These are phyloP conservation scores for Dysdera silvatica DNA, from an alignment of 1,140 invertebrate genomes.

Conservation along the genomic window DNA sequence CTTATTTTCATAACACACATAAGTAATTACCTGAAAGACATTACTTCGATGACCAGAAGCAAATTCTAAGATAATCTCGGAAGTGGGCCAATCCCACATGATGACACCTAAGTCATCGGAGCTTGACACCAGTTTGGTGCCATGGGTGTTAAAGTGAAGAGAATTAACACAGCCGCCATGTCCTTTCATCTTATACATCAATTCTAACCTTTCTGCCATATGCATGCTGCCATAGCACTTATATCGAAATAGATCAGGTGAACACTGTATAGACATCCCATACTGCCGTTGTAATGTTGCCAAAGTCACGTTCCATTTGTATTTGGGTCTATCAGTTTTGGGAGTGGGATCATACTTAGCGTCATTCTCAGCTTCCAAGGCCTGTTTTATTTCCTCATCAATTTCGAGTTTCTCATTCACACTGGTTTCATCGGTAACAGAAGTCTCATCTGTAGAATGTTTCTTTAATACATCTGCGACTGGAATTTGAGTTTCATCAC, in stretches of 20 bases:
- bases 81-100: conserved; percentile 82
- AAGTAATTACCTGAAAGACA: conserved; percentile 71
- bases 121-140: conserved; percentile 69
- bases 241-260: conserved; percentile 55
- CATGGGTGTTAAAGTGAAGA: conserved; percentile 75
- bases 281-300: conserved; percentile 53
- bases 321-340: conserved; percentile 54
- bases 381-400: conserved; percentile 11
- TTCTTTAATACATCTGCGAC: background rate
- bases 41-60: conserved; percentile 74
- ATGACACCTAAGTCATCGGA: conserved; percentile 81
- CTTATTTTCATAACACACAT: no score
- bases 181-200: conserved; percentile 65
- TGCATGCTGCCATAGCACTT: conserved; percentile 72
- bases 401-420: conserved; percentile 22
- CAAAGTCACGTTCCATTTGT: conserved; percentile 55
- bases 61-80: conserved; percentile 56
- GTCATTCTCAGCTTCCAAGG: conserved; percentile 41
- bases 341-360: conserved; percentile 45
- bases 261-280: conserved; percentile 46
- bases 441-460: background rate
- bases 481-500: background rate
- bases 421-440: conserved; percentile 22
- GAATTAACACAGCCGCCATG: conserved; percentile 88
- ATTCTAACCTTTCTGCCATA: conserved; percentile 69